Evolutionary conservation across 2,113 vertebrate genomes (phyloP), one percentile per base, ranked within the genome.

Genomic region (Dicaeum eximium): DNA sequence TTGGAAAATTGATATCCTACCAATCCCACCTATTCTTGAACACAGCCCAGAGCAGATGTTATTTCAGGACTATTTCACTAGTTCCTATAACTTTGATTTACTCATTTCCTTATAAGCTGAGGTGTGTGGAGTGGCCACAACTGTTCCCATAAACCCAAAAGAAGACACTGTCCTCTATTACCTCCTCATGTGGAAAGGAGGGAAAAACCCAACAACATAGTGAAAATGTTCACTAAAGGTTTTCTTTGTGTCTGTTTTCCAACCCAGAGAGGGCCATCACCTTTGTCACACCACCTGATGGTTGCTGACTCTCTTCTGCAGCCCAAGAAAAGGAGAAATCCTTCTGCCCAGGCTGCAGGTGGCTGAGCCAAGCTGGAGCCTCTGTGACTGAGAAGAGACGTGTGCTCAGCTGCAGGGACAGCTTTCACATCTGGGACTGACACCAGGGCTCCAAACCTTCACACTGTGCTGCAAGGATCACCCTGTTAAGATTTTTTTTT

Each of bases 381-480:
- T 42, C 69, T 5, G 2, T 1, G 3, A 12, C 11, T 5, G 73
- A 53, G 30, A 7, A 24, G 28, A 56, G n/a, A 18, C 1, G 3
- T 0, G 18, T 2, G 2, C 45, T 47, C 66, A 80, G 60, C 21
- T 38, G 47, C 62, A 48, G 70, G 42, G 58, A 27, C 51, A 70
- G 33, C 45, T 72, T 54, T 33, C 56, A 35, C 27, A 12, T 3
- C 16, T 31, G 27, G 19, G 28, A 22, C 40, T 51, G 18, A 25
- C 10, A 80, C 19, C 35, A n/a, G n/a, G 15, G 28, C 69, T 88
- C 71, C 51, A 93, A 53, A 71, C 7, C 38, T 70, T 62, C 30
- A 19, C 2, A 0, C 14, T 2, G 0, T 13, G n/a, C 66, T 75
- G 21, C 18, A 38, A 30, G 30, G 33, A 38, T 82, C 86, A 80